Base-by-base conservation (phyloP, 2,113 vertebrate species). In the Hyperoodon ampullatus region DNA sequence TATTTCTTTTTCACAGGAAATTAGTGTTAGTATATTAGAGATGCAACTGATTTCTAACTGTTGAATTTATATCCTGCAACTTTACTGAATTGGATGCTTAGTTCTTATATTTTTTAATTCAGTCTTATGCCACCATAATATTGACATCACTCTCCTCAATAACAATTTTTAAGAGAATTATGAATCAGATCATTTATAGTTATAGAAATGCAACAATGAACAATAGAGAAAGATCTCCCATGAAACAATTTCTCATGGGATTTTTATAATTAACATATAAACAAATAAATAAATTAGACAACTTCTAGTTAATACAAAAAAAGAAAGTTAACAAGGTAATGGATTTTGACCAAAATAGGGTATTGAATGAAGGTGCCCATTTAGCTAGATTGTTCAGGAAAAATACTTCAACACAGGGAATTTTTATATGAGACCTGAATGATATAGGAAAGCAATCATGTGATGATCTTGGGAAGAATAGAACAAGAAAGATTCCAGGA, bases 321-420 rank as follows among this genome's bases (percentile, higher is more conserved):
- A 95, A 86, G 5, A 70, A 78, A 30, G 53, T 75, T 88, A 65
- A 65, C 8, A 23, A 26, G 9, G 2, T 66, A 82, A 44, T 63
- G 2, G 8, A 33, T 8, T 50, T 18, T 70, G 18, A 81, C 19
- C 2, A 0, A 33, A 6, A 15, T 63, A 3, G 1, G 35, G 58
- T 47, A 63, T 42, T 12, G 47, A 86, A 28, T 26, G 7, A 55
- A 82, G 1, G 9, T 78, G 26, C 18, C 24, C 61, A n/a, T 42
- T 63, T 50, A 63, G 21, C 28, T 30, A 50, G 26, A n/a, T 44
- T 63, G 5, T 68, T 65, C 7, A 60, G 50, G 8, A 84, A 93
- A 87, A 53, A 14, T 84, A 33, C 16, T 47, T 70, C 26, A 39
- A 18, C 3, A 85, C 5, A 92, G 74, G 44, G 19, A 87, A 7